phyloP scores from a whole-genome alignment of 2,113 vertebrate genomes.

The Nesoenas mayeri region DNA sequence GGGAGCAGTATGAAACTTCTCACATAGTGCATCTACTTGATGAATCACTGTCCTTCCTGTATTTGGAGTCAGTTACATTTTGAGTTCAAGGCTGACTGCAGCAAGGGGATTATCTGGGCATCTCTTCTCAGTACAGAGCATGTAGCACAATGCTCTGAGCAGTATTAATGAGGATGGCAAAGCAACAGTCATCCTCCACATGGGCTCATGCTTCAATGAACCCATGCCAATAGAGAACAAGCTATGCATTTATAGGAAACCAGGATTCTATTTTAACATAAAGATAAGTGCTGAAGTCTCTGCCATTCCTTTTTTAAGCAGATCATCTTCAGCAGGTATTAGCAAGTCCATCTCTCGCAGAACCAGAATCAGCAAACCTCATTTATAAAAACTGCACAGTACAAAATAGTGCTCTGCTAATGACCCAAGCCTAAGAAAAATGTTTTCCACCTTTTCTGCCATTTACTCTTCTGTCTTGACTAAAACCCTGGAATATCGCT shows the following conservation, averaged over 20 bases:
- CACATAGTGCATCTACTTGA: neutral
- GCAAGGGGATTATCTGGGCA: neutral
- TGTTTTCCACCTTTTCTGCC: neutral
- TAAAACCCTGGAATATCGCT: neutral
- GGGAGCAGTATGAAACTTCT: neutral
- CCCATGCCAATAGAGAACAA: accelerated
- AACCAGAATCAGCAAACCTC: neutral
- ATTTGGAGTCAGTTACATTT: neutral
- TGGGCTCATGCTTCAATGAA: neutral
- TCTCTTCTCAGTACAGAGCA: neutral
- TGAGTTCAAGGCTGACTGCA: neutral
- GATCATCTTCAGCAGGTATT: neutral
- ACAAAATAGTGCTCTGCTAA: neutral
- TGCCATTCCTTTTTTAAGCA: neutral
- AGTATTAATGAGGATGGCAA: neutral
- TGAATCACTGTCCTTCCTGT: neutral
- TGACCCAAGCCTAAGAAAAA: neutral
- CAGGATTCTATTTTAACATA: neutral
- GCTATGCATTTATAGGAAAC: neutral
- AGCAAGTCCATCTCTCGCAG: neutral
- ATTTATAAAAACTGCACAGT: neutral
- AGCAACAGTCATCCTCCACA: neutral
- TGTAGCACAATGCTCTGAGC: neutral
- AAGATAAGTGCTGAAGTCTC: neutral
- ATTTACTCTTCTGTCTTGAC: neutral